Percentiles rank a stretch among this genome's conserved stretches.
Evolutionary conservation across 2,113 vertebrate genomes (phyloP).

Genomic region (Elachura formosa): DNA sequence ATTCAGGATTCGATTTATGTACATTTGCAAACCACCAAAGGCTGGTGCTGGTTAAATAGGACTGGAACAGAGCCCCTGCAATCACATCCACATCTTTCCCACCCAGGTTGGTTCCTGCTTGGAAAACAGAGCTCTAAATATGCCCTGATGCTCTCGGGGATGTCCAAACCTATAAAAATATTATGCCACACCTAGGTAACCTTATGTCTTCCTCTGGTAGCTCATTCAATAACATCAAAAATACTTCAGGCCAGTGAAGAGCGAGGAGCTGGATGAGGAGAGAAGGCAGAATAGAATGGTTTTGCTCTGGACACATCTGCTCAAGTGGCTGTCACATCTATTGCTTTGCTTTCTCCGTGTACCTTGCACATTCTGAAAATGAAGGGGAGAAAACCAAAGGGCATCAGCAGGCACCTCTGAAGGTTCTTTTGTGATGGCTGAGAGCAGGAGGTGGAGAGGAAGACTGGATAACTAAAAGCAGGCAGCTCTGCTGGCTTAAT

Average conservation of each 20-base stretch:
- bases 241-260: not conserved
- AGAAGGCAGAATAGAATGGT: not conserved
- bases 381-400: accelerated
- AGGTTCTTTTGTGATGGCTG: not conserved
- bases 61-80: not conserved
- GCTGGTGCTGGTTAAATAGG: not conserved
- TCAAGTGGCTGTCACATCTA: not conserved
- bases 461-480: not conserved
- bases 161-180: not conserved
- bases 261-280: not conserved
- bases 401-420: not conserved
- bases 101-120: not conserved
- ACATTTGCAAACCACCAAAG: not conserved
- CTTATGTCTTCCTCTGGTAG: not conserved
- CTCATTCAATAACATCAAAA: not conserved
- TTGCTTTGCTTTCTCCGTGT: not conserved
- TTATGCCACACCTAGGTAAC: not conserved
- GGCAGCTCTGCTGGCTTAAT: not conserved
- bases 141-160: not conserved
- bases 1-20: not conserved
- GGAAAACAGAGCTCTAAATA: not conserved
- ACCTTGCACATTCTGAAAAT: accelerated
- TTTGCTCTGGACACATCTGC: not conserved
- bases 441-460: not conserved
- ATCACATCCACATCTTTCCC: not conserved